A percentile compares a stretch with the other conserved stretches of the same genome.
These are phyloP conservation scores for Anhinga anhinga DNA, from an alignment of 2,113 vertebrate genomes.

Conservation along the genomic window DNA sequence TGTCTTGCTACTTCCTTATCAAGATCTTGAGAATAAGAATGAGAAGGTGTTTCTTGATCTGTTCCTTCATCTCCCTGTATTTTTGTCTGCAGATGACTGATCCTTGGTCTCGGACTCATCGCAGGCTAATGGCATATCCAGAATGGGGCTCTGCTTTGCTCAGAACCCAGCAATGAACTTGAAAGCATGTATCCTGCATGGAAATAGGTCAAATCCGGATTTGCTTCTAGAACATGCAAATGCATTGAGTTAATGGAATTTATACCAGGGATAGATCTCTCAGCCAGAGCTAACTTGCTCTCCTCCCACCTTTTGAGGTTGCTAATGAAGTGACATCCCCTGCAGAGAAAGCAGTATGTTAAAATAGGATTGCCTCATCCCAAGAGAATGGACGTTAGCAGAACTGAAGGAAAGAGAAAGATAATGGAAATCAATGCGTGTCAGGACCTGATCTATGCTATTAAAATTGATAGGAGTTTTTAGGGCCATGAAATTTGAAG, in stretches of 20 bases:
- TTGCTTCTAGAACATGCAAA: background rate
- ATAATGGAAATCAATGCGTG: background rate
- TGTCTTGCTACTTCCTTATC: background rate
- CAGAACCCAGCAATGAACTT: background rate
- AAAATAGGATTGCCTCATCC: background rate
- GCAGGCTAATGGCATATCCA: background rate
- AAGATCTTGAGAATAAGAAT: background rate
- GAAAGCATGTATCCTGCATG: fast-evolving
- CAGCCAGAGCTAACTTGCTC: background rate
- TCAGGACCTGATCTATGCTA: background rate
- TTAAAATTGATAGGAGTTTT: background rate
- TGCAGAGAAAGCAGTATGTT: background rate
- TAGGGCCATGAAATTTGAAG: background rate
- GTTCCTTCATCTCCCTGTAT: background rate
- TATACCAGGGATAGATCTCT: background rate
- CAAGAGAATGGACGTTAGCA: background rate
- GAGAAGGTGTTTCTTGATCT: background rate
- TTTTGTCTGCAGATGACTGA: background rate
- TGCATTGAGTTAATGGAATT: background rate
- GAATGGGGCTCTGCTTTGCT: background rate
- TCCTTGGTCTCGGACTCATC: background rate
- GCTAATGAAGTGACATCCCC: background rate
- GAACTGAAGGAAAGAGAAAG: background rate
- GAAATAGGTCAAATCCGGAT: background rate
- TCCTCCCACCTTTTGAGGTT: background rate